Base-by-base conservation (phyloP, 2,113 vertebrate species). In the Hucho hucho region DNA sequence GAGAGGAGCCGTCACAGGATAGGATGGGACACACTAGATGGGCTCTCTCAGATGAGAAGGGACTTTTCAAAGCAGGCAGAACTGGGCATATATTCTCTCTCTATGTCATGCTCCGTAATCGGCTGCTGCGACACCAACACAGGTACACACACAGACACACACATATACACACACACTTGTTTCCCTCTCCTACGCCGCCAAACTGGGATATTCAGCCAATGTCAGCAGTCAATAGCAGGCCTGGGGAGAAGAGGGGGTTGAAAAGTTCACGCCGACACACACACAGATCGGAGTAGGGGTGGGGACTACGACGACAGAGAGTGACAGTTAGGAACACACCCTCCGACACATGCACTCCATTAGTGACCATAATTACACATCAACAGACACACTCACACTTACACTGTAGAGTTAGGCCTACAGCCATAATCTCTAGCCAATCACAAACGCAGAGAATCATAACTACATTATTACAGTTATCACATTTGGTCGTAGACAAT, bases 151-250 rank as follows among this genome's bases (percentile, higher is more conserved):
- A 29, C 22, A 67, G 68, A 16, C 63, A 71, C 47, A 58, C n/a
- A 24, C 25, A 58, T 49, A 14, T 16, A 71, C 69, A 24, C 47
- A 47, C 5, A 22, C 53, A 29, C 11, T 26, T 20, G 20, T 12
- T 61, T 7, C 59, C 7, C 59, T n/a, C 20, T 56, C 13, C 72
- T 72, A 72, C 75, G n/a, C 59, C 24, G n/a, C 78, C 81, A 79
- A 64, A 73, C 74, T 84, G 75, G 59, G 80, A 84, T 84, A 78
- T 88, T 81, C 79, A 82, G 82, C 82, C 86, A 87, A 90, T 88
- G 90, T 91, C 86, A 89, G 89, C 83, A 79, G 82, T 79, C 84
- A 84, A 84, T 81, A 67, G 84, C 85, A 76, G 58, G 86, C 81
- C 82, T n/a, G 70, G 26, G 75, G 76, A 85, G 76, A 64, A 78